These are phyloP conservation scores for Metellina segmentata DNA, from an alignment of 2,888 invertebrate species.

Conservation along the genomic window DNA sequence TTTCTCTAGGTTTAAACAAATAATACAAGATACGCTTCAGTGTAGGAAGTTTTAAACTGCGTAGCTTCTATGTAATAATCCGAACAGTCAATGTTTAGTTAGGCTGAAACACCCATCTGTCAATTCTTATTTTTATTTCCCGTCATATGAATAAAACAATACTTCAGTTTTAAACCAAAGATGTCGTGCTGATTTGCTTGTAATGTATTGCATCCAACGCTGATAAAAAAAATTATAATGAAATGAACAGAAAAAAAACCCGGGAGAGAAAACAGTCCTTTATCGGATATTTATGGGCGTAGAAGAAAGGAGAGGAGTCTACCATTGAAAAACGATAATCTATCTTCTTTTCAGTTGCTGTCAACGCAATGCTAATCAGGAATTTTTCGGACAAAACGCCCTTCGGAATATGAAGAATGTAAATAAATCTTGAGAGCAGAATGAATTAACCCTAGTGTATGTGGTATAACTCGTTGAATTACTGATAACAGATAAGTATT, in stretches of 20 bases:
- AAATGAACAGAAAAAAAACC: constrained; percentile 1
- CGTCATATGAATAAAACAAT: background rate
- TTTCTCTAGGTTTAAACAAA: too few species aligned
- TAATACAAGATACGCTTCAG: too few species aligned
- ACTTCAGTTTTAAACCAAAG: background rate
- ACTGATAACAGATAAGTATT: background rate
- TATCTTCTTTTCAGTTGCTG: constrained; percentile 52
- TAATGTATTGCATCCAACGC: constrained; percentile 11
- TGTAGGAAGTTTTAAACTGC: too few species aligned
- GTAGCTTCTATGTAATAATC: too few species aligned
- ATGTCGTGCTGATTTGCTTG: constrained; percentile 1
- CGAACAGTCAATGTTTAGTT: too few species aligned
- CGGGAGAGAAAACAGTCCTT: constrained; percentile 22
- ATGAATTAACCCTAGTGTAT: constrained; percentile 48
- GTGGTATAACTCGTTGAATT: background rate
- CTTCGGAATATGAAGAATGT: constrained; percentile 25
- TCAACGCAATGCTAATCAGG: constrained; percentile 60
- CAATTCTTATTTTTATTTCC: background rate
- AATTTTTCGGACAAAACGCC: constrained; percentile 58
- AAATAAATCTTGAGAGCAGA: constrained; percentile 56
- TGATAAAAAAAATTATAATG: background rate
- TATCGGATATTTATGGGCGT: constrained; percentile 60
- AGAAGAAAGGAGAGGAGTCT: constrained; percentile 34
- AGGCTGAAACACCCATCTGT: background rate
- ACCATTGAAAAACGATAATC: constrained; percentile 63